Percentiles rank a stretch among this genome's conserved stretches.
These are phyloP conservation scores for Smittia sp. DNA, from an alignment of 2,888 invertebrate genomes.

Conservation along the genomic window DNA sequence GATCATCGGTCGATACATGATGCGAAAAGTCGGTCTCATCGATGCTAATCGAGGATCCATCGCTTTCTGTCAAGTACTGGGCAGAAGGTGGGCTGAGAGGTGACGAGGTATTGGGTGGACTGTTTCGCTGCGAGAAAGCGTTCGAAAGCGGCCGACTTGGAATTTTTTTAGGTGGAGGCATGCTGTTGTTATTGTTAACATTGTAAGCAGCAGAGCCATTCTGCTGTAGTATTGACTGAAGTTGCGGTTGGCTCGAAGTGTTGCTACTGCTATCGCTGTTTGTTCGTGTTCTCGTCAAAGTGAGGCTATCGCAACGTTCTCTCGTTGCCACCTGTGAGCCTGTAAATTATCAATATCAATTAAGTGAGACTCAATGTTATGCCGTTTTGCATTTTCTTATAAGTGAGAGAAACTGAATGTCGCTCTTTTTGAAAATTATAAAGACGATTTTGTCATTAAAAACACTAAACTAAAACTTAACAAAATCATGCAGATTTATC, in stretches of 20 bases:
- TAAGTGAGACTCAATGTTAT: no score
- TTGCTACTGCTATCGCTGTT: constrained; percentile 59
- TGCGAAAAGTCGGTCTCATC: constrained; percentile 61
- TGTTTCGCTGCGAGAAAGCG: constrained; percentile 50
- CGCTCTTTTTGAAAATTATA: no score
- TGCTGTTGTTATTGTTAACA: constrained; percentile 34
- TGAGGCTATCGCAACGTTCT: constrained; percentile 80
- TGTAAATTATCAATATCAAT: not conserved
- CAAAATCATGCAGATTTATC: no score
- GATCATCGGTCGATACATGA: constrained; percentile 62
- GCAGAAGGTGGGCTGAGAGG: constrained; percentile 63
- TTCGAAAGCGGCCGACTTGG: constrained; percentile 54
- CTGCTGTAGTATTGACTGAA: constrained; percentile 45
- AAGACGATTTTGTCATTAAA: no score
- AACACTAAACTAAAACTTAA: no score
- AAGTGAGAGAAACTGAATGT: no score
- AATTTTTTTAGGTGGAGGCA: constrained; percentile 52
- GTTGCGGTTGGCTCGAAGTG: constrained; percentile 44
- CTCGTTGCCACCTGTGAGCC: constrained; percentile 52
- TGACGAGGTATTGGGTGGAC: constrained; percentile 56
- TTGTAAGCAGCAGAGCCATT: constrained; percentile 16
- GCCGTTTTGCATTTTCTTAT: no score
- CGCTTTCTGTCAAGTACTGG: constrained; percentile 63
- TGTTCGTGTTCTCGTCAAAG: constrained; percentile 64
- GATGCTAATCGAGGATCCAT: constrained; percentile 66